Percentiles rank a stretch among this genome's conserved stretches.
These are phyloP conservation scores for Thrips palmi DNA, from an alignment of 1,140 invertebrate genomes.

Conservation along the genomic window DNA sequence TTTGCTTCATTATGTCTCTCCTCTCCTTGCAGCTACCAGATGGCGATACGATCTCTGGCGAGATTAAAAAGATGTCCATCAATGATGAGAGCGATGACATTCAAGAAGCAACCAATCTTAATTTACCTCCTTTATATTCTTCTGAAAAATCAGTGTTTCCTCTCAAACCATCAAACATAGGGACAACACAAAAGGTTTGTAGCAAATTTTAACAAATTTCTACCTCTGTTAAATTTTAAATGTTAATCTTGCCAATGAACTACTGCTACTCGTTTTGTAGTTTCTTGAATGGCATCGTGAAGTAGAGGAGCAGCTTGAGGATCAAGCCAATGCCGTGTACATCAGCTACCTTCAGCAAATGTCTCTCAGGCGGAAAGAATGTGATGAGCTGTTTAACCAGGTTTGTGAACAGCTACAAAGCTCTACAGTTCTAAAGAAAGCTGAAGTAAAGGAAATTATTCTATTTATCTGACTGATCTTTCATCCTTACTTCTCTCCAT, in stretches of 20 bases:
- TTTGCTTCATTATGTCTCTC: background rate
- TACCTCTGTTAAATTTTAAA: background rate
- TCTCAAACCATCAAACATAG: background rate
- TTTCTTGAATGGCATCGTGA: conserved; percentile 46
- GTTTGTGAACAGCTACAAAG: conserved; percentile 20
- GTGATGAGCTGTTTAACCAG: conserved; percentile 42
- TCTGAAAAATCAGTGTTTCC: no score
- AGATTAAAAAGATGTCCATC: no score
- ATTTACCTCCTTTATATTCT: background rate
- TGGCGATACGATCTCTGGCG: no score
- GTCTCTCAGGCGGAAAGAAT: conserved; percentile 44
- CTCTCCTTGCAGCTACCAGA: background rate
- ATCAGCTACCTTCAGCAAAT: conserved; percentile 50
- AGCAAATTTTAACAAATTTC: background rate
- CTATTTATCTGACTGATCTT: conserved; percentile 13
- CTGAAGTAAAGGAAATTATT: conserved; percentile 10
- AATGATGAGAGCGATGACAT: background rate
- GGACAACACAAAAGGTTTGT: conserved; percentile 2
- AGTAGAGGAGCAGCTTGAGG: conserved; percentile 40
- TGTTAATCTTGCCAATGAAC: conserved; percentile 2
- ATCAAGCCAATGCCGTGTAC: conserved; percentile 41
- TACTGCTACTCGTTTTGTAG: conserved; percentile 22
- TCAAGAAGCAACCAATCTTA: conserved; percentile 1
- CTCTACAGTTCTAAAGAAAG: conserved; percentile 1
- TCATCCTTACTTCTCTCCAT: conserved; percentile 11